Evolutionary conservation across 2,888 invertebrate genomes (phyloP).

Genomic region (Dendrolimus pini): DNA sequence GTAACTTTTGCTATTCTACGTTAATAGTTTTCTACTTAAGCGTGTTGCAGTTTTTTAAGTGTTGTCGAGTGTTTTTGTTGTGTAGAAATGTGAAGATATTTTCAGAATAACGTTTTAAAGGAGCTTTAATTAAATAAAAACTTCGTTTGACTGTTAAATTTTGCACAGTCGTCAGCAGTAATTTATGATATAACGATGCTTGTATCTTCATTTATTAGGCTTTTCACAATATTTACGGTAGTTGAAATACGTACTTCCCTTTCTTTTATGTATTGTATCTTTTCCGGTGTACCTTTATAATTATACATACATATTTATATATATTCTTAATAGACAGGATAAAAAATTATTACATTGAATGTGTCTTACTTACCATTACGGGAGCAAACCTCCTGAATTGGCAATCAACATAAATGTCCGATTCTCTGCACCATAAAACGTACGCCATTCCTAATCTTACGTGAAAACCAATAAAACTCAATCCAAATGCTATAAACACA

Average conservation of each 20-base stretch:
- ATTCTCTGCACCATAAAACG: constrained; percentile 27
- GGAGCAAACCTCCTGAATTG: constrained; percentile 24
- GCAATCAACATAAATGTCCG: constrained; percentile 34
- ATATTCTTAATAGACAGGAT: too few relatives aligned
- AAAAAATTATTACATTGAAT: too few relatives aligned
- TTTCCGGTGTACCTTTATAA: too few relatives aligned
- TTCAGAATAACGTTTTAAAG: too few relatives aligned
- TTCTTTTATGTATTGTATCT: background rate
- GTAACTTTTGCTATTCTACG: background rate
- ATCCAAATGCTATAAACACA: constrained; percentile 32
- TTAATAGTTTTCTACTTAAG: background rate
- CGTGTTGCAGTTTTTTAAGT: background rate
- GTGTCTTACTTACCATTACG: constrained; percentile 4
- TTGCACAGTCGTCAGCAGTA: too few relatives aligned
- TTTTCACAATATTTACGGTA: too few relatives aligned
- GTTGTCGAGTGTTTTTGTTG: background rate
- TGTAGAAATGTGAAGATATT: too few relatives aligned
- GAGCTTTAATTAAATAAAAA: too few relatives aligned
- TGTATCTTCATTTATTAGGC: too few relatives aligned
- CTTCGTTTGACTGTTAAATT: too few relatives aligned
- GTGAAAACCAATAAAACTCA: constrained; percentile 54
- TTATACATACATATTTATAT: too few relatives aligned
- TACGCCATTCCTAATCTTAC: constrained; percentile 44
- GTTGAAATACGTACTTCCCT: background rate
- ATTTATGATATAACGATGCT: too few relatives aligned